phyloP scores from a whole-genome alignment of 2,113 vertebrate genomes.

The Oryzias melastigma region DNA sequence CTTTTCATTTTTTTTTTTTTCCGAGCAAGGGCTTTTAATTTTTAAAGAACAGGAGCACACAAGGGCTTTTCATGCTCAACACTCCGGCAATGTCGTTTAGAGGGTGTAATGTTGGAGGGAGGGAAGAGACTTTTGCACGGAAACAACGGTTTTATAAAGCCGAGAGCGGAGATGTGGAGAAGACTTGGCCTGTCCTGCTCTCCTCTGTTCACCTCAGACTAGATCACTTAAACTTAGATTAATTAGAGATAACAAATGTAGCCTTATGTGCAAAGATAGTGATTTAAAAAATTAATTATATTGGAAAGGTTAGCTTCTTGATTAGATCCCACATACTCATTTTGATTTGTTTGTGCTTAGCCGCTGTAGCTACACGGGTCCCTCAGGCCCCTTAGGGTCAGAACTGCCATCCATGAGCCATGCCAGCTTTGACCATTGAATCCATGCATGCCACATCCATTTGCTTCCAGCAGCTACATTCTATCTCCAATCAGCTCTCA shows the following conservation, averaged over 20 bases:
- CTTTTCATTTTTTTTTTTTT: conserved; percentile 27
- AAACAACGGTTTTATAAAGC: conserved; percentile 56
- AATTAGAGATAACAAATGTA: too few species aligned
- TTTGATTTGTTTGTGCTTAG: too few species aligned
- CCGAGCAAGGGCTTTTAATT: conserved; percentile 73
- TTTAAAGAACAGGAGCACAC: conserved; percentile 72
- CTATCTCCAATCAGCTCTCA: conserved; percentile 48
- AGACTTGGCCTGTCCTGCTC: not conserved
- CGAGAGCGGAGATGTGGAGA: conserved; percentile 27
- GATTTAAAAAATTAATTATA: too few species aligned
- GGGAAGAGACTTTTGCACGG: conserved; percentile 60
- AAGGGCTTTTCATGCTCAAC: conserved; percentile 73
- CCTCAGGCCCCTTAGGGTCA: conserved; percentile 46
- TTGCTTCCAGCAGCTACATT: conserved; percentile 62
- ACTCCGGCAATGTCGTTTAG: conserved; percentile 39
- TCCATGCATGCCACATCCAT: conserved; percentile 71
- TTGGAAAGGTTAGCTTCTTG: too few species aligned
- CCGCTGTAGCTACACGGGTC: conserved; percentile 19
- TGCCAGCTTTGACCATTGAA: conserved; percentile 61
- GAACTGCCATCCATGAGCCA: conserved; percentile 71
- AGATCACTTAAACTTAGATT: too few species aligned
- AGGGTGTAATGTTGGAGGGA: conserved; percentile 40
- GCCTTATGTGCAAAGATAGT: too few species aligned
- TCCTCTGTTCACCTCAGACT: too few species aligned
- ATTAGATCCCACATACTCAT: too few species aligned